These are phyloP conservation scores for Ophiothrix spiculata DNA, from an alignment of 35 echinoderm and acorn worm species.

Conservation along the genomic window DNA sequence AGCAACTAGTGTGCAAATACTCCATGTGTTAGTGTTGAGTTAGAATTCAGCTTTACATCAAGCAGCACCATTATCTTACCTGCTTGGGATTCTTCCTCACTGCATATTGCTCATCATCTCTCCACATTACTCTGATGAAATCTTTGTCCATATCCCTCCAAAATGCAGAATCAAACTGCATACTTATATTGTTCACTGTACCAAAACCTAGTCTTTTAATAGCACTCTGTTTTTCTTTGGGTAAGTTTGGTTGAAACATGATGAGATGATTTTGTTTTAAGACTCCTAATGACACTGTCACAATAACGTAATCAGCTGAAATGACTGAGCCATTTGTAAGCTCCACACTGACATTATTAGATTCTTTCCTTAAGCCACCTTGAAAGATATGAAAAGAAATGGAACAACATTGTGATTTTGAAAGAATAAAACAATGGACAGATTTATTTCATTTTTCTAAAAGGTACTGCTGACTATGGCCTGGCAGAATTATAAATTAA, in stretches of 20 bases:
- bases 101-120: neutral
- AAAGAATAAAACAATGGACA: neutral
- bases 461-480: neutral
- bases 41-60: too few species aligned
- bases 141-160: neutral
- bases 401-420: neutral
- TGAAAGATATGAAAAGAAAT: neutral
- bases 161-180: conserved; percentile 36
- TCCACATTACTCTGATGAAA: neutral
- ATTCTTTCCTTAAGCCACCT: neutral
- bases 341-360: neutral
- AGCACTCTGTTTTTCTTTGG: conserved; percentile 38
- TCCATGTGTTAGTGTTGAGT: too few species aligned
- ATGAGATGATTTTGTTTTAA: conserved; percentile 38
- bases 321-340: neutral
- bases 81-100: neutral
- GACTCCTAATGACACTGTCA: conserved; percentile 51
- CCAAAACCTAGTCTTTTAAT: conserved; percentile 42
- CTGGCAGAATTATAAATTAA: neutral
- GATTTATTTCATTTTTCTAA: neutral
- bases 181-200: conserved; percentile 51
- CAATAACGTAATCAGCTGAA: conserved; percentile 54
- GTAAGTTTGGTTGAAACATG: conserved; percentile 42
- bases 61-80: too few species aligned
- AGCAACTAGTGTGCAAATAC: too few species aligned